Evolutionary conservation across 2,113 vertebrate genomes (phyloP).

Genomic region (Shinisaurus crocodilurus): DNA sequence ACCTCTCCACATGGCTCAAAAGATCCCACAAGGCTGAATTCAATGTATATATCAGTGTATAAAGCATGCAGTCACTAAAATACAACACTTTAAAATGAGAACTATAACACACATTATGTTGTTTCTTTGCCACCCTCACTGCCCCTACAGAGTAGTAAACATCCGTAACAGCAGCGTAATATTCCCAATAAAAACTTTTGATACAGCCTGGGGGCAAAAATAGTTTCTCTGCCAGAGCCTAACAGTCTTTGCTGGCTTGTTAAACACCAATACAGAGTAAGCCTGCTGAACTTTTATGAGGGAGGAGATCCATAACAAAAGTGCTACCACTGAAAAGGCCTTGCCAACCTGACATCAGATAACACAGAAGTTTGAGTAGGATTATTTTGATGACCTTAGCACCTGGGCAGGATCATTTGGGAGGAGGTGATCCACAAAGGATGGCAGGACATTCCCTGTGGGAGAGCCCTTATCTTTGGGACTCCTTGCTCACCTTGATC

Average conservation of each 20-base stretch:
- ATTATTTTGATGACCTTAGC: not conserved
- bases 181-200: not conserved
- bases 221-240: not conserved
- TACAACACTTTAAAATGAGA: not conserved
- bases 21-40: not conserved
- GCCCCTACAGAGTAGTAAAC: not conserved
- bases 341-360: not conserved
- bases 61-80: not conserved
- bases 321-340: not conserved
- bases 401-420: not conserved
- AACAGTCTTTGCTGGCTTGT: not conserved
- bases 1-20: not conserved
- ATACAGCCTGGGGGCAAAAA: too few species aligned
- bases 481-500: too few species aligned
- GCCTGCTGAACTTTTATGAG: not conserved
- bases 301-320: not conserved
- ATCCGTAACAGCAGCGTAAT: not conserved
- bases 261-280: not conserved
- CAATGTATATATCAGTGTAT: not conserved
- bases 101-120: too few species aligned
- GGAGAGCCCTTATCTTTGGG: not conserved
- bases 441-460: too few species aligned
- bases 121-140: too few species aligned
- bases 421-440: not conserved
- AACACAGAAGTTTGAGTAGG: not conserved